Evolutionary conservation across 2,113 vertebrate genomes (phyloP), one percentile per base, ranked within the genome.

Genomic region (Oncorhynchus nerka): DNA sequence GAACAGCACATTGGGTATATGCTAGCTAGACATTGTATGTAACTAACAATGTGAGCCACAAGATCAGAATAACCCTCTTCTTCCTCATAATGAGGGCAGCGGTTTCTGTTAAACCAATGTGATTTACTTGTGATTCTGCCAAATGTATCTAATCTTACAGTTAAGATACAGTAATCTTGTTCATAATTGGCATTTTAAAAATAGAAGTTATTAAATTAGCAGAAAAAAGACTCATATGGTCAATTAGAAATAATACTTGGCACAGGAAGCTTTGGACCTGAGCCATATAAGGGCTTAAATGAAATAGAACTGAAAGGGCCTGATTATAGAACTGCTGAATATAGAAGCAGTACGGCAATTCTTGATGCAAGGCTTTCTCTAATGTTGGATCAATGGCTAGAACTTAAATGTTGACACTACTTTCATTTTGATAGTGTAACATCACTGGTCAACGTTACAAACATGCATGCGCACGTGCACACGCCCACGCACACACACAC

Each of bases 171-270:
- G 86, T 91, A 89, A 89, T 91, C 89, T 85, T 83, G 78, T 81
- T 86, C 81, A 15, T 88, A 90, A 89, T 89, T 90, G 88, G 86
- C 83, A 76, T 89, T 84, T 89, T 87, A 89, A 91, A 91, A 91
- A 89, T 89, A 91, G 82, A 86, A 91, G 86, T 91, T 89, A 85
- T 87, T 85, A 88, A 90, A 90, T 91, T 90, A 91, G 88, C 79
- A 82, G 85, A 88, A 84, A 89, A 89, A 87, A 79, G 82, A 89
- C 83, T 88, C 87, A 82, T 89, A 91, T 89, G 90, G 90, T 90
- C 90, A 89, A 91, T 91, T 91, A 91, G 82, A 86, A 84, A 79
- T 81, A 88, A 91, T 88, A 89, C 66, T 90, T 91, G 88, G 90
- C 89, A 90, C 82, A 83, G 82, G 81, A 87, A 85, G 75, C 84